Base-by-base conservation (phyloP, 2,888 invertebrate genomes). In the Candidula unifasciata region DNA sequence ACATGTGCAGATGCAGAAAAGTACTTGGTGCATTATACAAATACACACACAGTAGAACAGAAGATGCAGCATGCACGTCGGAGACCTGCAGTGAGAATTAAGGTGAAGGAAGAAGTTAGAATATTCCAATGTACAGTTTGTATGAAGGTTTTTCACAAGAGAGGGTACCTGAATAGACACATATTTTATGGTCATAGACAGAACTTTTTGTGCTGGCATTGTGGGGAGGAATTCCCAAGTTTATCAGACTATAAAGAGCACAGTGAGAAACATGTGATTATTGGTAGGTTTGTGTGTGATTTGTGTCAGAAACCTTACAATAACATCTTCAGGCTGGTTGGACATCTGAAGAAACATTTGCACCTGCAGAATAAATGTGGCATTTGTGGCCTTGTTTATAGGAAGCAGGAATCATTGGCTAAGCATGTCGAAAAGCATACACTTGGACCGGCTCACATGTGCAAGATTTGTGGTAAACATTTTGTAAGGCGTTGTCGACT, bases 201-300 rank as follows among this genome's bases (percentile, higher is more conserved):
- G 60, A 77, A 21, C 68, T 82, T 57, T 76, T 27, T 76, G 18
- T 82, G 82, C 30, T 82, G 82, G 82, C 35, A 76, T 27, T 82
- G 82, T 30, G 82, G 60, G 18, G 82, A 82, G 16, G 66, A 44
- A 35, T 66, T 74, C 27, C 60, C 52, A 18, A 76, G 37, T 37
- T 60, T 82, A 30, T 37, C 74, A n/a, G 74, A 82, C 0, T 82
- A 82, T 52, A 82, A 64, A 30, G 35, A 44, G 18, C 82, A 82
- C 66, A 35, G 74, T 82, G 74, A 71, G 6, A 82, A 71, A 30
- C 82, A 82, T 66, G 44, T 44, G 13, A 76, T 71, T 44, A 71
- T 76, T 21, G 57, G 82, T 18, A 71, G 35, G 27, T 82, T 74
- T 37, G 3, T 33, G 21, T 82, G 82, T 76, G 82, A 82, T 27